A percentile compares a stretch with the other conserved stretches of the same genome.
Evolutionary conservation across 2,888 invertebrate genomes (phyloP).

Genomic region (Artemia sinica): DNA sequence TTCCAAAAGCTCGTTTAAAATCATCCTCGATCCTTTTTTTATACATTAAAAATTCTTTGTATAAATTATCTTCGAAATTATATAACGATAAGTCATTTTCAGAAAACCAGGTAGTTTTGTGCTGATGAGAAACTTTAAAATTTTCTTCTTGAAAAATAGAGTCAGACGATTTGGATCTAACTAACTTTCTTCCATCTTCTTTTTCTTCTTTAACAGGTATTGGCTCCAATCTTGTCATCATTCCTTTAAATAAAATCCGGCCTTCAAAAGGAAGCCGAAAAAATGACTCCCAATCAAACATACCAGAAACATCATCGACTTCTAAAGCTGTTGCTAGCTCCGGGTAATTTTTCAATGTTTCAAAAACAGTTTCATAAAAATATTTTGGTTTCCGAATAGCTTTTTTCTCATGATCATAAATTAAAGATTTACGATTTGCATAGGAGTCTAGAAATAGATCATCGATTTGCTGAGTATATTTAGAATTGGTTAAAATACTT

Average conservation of each 20-base stretch:
- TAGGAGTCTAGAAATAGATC: background rate
- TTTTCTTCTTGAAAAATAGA: background rate
- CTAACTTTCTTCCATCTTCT: background rate
- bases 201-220: background rate
- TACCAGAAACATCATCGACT: background rate
- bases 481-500: background rate
- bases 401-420: background rate
- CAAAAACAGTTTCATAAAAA: background rate
- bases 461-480: background rate
- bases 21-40: background rate
- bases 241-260: constrained; percentile 4
- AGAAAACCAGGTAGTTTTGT: constrained; percentile 5
- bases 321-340: background rate
- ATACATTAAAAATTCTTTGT: background rate
- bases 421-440: background rate
- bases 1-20: background rate
- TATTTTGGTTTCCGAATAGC: background rate
- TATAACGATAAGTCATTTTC: background rate
- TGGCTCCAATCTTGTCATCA: constrained; percentile 1
- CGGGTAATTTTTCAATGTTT: constrained; percentile 10
- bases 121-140: background rate
- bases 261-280: background rate
- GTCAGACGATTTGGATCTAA: background rate
- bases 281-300: background rate
- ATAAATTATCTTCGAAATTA: background rate